phyloP scores from a whole-genome alignment of 2,888 invertebrate species.

The Portevinia maculata region DNA sequence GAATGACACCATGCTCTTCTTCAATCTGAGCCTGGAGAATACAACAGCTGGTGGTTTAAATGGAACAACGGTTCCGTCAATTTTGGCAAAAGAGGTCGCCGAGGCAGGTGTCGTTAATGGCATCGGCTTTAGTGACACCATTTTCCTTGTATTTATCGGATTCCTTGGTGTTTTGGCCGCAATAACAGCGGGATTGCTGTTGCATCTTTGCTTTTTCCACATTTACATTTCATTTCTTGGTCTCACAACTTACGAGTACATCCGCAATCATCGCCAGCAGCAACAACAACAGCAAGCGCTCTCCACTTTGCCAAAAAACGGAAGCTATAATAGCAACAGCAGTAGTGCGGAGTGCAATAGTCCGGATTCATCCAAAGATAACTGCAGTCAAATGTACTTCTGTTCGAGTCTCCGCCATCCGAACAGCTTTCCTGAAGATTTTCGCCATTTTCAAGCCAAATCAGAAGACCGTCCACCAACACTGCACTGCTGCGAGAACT shows the following conservation, averaged over 20 bases:
- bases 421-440: conserved; percentile 76
- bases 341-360: conserved; percentile 58
- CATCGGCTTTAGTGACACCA: conserved; percentile 84
- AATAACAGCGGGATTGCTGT: conserved; percentile 89
- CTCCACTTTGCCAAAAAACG: conserved; percentile 74
- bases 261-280: conserved; percentile 84
- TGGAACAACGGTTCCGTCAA: conserved; percentile 36
- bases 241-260: conserved; percentile 95
- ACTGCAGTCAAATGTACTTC: conserved; percentile 80
- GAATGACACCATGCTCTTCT: conserved; percentile 49
- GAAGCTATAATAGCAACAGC: conserved; percentile 51
- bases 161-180: conserved; percentile 88
- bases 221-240: conserved; percentile 93
- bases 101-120: conserved; percentile 76
- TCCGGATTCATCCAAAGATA: conserved; percentile 79
- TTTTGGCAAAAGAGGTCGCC: conserved; percentile 46
- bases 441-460: conserved; percentile 74
- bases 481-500: conserved; percentile 83
- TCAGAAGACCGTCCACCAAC: conserved; percentile 78
- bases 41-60: conserved; percentile 50
- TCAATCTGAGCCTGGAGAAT: conserved; percentile 52
- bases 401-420: conserved; percentile 82
- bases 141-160: conserved; percentile 85
- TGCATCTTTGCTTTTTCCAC: conserved; percentile 94
- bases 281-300: conserved; percentile 70